Base-by-base conservation (phyloP, 2,888 invertebrate species). In the Meghimatium bilineatum region DNA sequence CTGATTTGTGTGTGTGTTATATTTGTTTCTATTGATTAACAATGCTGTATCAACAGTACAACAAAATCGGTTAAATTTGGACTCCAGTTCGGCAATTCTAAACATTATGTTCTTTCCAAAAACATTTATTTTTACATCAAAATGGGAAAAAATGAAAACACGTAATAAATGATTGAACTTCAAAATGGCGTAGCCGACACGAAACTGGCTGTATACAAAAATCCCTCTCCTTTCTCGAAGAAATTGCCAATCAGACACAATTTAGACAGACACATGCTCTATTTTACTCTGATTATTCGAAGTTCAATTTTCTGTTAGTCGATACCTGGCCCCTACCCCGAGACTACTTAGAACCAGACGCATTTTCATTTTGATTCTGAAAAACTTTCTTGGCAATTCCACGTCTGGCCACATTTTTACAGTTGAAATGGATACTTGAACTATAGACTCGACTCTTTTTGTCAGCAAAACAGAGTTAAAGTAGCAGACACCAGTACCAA, bases 321-420 rank as follows among this genome's bases (percentile, higher is more conserved):
- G 14, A 10, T 0, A 44, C 44, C 12, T 0, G 2, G 0, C 17
- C 29, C 14, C 44, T n/a, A 29, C 49, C 72, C 29, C 29, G 26
- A 72, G n/a, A 49, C 72, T 72, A 44, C 44, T 72, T 44, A 72
- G 44, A 0, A 6, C 49, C 72, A 10, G 72, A 72, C 49, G 44
- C 38, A n/a, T 72, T 72, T 72, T 72, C 72, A 72, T 44, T 72
- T 72, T n/a, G 72, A 2, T 29, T 72, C 72, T 14, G n/a, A 72
- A 44, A 72, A 72, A 44, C 44, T 66, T 32, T 32, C 32, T 17
- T 12, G 32, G 32, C 32, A 32, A 8, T 66, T 29, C 66, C 17
- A 32, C 10, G 32, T 32, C 32, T 66, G 66, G 66, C 14, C 29
- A 66, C 32, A 32, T 66, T 66, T 66, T 12, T 32, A 29, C 10